These are phyloP conservation scores for Drosophila fulvimacula DNA, from an alignment of 2,888 invertebrate species.

Conservation along the genomic window DNA sequence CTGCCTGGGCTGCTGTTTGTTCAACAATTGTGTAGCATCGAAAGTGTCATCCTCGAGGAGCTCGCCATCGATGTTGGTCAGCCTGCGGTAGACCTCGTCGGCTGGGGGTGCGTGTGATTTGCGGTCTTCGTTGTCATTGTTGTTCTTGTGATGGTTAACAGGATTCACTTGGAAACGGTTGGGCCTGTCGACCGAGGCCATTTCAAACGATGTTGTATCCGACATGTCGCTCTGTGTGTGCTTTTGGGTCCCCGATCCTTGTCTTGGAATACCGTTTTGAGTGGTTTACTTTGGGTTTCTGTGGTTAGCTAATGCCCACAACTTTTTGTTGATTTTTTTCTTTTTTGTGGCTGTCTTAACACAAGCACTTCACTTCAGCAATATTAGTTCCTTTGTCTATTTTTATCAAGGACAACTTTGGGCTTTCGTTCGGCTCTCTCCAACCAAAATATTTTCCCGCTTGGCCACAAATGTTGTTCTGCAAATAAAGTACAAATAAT, in stretches of 20 bases:
- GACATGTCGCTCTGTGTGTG: conserved; percentile 73
- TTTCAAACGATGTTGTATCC: conserved; percentile 82
- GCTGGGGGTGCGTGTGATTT: conserved; percentile 45
- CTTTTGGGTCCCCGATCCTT: conserved; percentile 17
- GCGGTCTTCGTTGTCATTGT: conserved; percentile 68
- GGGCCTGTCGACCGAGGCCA: conserved; percentile 84
- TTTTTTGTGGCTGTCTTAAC: conserved; percentile 2
- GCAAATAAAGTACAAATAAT: conserved; percentile 31
- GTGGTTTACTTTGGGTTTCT: conserved; percentile 5
- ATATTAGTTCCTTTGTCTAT: conserved; percentile 35
- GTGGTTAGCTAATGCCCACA: conserved; percentile 44
- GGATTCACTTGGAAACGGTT: conserved; percentile 85
- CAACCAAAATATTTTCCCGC: conserved; percentile 5
- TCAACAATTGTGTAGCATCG: conserved; percentile 82
- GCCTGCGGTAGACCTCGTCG: conserved; percentile 82
- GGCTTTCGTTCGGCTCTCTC: background rate
- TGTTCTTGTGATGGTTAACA: conserved; percentile 83
- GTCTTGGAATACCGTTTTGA: conserved; percentile 31
- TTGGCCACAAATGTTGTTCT: conserved; percentile 18
- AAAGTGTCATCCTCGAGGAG: conserved; percentile 84
- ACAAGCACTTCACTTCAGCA: conserved; percentile 24
- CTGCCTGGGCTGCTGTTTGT: conserved; percentile 78
- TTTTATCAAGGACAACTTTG: conserved; percentile 18
- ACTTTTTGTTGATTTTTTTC: conserved; percentile 5
- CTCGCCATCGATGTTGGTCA: conserved; percentile 83